phyloP scores from a whole-genome alignment of 2,888 invertebrate genomes.

The Tiliacea aurago region DNA sequence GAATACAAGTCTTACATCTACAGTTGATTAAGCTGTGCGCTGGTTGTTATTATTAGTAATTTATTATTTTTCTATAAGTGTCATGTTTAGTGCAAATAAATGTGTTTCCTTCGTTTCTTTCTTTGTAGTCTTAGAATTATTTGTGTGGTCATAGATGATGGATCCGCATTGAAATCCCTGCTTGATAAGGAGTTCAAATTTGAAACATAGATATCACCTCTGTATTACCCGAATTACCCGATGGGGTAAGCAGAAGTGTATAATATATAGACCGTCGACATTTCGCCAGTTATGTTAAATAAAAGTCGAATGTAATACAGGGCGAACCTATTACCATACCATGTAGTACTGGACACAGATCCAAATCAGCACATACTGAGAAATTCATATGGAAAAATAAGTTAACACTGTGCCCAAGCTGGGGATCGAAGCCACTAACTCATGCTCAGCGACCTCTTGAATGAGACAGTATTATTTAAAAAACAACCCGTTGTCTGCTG shows the following conservation, averaged over 20 bases:
- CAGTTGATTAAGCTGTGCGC: conserved; percentile 2
- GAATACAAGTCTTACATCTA: background rate
- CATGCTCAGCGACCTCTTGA: background rate
- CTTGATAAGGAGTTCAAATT: background rate
- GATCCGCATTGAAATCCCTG: background rate
- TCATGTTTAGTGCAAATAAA: background rate
- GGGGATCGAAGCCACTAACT: background rate
- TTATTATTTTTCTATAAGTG: background rate
- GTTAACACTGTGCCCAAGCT: background rate
- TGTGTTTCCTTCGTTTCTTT: background rate
- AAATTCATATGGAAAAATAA: background rate
- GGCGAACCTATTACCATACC: background rate
- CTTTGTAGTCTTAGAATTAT: background rate
- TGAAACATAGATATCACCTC: background rate
- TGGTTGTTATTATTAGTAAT: background rate
- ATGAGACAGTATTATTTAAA: background rate
- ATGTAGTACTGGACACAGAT: too few relatives aligned
- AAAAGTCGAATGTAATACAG: background rate
- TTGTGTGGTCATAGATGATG: background rate
- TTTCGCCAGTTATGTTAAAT: background rate
- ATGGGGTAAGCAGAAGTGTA: background rate
- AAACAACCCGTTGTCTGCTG: too few relatives aligned
- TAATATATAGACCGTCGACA: background rate
- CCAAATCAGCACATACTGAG: background rate
- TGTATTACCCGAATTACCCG: background rate